Conservation (phyloP, 2,888 invertebrate species). For the Pimpla rufipes region DNA sequence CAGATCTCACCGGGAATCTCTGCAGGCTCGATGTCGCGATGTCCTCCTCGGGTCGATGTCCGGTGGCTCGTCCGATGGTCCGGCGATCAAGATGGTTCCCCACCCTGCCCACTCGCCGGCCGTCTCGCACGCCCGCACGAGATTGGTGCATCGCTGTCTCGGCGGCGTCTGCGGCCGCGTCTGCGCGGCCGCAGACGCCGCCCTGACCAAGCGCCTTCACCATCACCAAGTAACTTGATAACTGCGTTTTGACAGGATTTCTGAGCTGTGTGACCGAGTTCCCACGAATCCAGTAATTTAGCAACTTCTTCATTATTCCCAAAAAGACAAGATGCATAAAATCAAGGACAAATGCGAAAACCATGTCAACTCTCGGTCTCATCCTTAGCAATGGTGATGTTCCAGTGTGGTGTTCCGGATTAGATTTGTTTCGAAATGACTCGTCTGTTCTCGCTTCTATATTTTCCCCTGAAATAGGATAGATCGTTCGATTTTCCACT, state of each 20-base stretch:
- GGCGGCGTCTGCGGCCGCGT: no score
- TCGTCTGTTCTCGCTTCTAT: conserved; percentile 15
- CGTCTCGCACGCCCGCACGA: no score
- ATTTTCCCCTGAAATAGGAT: conserved; percentile 11
- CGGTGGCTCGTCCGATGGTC: no score
- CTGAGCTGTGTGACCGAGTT: neutral
- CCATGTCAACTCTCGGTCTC: conserved; percentile 21
- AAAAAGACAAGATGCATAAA: conserved; percentile 43
- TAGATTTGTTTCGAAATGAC: conserved; percentile 22
- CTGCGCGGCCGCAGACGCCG: no score
- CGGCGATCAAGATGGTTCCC: no score
- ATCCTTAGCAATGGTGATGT: conserved; percentile 16
- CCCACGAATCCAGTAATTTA: conserved; percentile 9
- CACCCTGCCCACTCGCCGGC: no score
- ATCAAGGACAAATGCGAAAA: conserved; percentile 15
- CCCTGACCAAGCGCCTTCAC: no score
- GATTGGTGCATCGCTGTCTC: no score
- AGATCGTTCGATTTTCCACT: conserved; percentile 24
- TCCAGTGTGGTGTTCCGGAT: conserved; percentile 38
- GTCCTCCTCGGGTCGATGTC: no score
- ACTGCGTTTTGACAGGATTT: conserved; percentile 5
- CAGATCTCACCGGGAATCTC: no score
- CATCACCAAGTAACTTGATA: conserved; percentile 18
- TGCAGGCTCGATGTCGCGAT: no score
- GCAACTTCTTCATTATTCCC: conserved; percentile 34